These are phyloP conservation scores for Lepidocyrtoides sp. DNA, from an alignment of 2,888 invertebrate genomes.

Conservation along the genomic window DNA sequence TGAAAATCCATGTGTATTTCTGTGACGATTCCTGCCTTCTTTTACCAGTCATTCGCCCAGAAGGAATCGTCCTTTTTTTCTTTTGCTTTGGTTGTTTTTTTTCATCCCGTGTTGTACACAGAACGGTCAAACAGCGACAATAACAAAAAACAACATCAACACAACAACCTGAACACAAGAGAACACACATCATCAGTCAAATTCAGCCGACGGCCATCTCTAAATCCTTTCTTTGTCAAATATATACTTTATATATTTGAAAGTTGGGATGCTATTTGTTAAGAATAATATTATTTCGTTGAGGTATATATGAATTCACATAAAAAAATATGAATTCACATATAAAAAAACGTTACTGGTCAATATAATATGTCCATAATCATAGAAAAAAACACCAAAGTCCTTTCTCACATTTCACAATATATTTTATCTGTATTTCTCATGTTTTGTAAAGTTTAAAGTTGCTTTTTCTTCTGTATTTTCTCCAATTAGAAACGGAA, in stretches of 20 bases:
- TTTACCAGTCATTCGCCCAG: conserved; percentile 76
- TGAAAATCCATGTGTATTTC: conserved; percentile 54
- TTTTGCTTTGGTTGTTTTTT: conserved; percentile 35
- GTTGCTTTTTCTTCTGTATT: not conserved
- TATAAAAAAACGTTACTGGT: conserved; percentile 54
- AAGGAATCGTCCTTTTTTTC: conserved; percentile 58
- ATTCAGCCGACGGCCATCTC: conserved; percentile 80
- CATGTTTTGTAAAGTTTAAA: no score
- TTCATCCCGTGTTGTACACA: conserved; percentile 28
- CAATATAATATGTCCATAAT: conserved; percentile 52
- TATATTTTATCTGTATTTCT: no score
- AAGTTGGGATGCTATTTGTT: conserved; percentile 14
- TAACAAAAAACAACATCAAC: conserved; percentile 71
- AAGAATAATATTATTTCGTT: not conserved
- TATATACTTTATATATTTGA: conserved; percentile 32
- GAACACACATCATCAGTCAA: conserved; percentile 82
- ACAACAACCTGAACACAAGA: conserved; percentile 69
- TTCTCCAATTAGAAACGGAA: conserved; percentile 68
- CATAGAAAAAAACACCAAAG: not conserved
- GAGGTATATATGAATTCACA: not conserved
- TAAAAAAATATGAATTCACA: conserved; percentile 1
- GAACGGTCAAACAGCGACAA: conserved; percentile 66
- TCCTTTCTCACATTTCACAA: not conserved
- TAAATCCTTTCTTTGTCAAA: conserved; percentile 79
- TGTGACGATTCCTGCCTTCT: conserved; percentile 79